Conservation (phyloP, 1,140 invertebrate species). For the Brachionus rotundiformis region DNA sequence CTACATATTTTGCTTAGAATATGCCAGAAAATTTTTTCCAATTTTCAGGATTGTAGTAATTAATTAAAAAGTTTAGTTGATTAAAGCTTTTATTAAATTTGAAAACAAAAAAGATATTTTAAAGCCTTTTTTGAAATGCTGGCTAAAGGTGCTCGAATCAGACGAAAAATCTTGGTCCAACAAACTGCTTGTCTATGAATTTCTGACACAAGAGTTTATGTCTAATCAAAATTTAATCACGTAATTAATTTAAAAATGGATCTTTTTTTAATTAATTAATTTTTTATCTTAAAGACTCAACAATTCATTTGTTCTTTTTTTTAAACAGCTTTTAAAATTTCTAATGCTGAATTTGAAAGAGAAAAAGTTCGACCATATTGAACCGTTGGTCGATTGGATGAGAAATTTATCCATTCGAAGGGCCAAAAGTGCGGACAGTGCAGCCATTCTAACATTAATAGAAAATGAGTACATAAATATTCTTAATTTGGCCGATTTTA, state of each 20-base stretch:
- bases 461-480: conserved; percentile 28
- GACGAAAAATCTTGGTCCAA: background rate
- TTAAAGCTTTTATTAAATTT: background rate
- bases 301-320: background rate
- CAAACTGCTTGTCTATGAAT: background rate
- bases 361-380: background rate
- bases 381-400: background rate
- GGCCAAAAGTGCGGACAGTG: background rate
- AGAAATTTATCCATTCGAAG: background rate
- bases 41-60: conserved; percentile 8
- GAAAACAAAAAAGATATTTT: conserved; percentile 27
- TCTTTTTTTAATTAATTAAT: background rate
- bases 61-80: background rate
- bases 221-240: background rate
- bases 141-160: background rate
- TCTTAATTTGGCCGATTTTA: conserved; percentile 23
- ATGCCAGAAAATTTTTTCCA: background rate
- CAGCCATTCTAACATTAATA: background rate
- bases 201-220: background rate
- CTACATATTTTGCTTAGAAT: background rate
- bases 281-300: background rate
- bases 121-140: conserved; percentile 10
- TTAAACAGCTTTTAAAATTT: background rate
- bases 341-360: background rate
- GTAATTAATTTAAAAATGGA: background rate